These are phyloP conservation scores for Iguana delicatissima DNA, from an alignment of 2,797 vertebrate genomes.

Conservation along the genomic window DNA sequence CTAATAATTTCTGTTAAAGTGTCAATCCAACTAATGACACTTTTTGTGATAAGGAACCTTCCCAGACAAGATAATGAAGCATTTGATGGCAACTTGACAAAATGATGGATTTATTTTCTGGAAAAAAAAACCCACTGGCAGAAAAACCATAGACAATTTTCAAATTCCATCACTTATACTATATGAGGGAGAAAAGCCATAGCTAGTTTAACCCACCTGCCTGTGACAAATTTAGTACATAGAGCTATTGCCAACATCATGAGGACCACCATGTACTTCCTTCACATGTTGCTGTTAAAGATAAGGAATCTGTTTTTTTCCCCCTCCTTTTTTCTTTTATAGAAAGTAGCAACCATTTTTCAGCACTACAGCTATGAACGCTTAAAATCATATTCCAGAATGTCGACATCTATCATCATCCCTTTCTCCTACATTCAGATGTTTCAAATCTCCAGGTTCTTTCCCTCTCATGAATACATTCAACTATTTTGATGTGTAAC, in stretches of 20 bases:
- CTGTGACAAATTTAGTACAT: neutral
- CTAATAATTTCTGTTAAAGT: constrained; percentile 47
- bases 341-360: neutral
- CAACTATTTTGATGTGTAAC: neutral
- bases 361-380: neutral
- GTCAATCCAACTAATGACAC: constrained; percentile 37
- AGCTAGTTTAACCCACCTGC: neutral
- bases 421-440: neutral
- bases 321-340: too few species aligned
- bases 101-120: constrained; percentile 32
- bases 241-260: neutral
- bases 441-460: neutral
- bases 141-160: neutral
- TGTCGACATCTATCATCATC: neutral
- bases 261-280: neutral
- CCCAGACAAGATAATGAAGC: constrained; percentile 47
- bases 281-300: neutral
- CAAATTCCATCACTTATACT: neutral
- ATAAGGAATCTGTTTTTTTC: neutral
- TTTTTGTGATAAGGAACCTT: constrained; percentile 53
- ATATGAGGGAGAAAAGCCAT: neutral
- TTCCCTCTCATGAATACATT: neutral
- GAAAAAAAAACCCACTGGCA: neutral
- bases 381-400: neutral
- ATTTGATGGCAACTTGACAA: constrained; percentile 46